These are phyloP conservation scores for Gallinago solitaria DNA, from an alignment of 2,797 vertebrate genomes.

Conservation along the genomic window DNA sequence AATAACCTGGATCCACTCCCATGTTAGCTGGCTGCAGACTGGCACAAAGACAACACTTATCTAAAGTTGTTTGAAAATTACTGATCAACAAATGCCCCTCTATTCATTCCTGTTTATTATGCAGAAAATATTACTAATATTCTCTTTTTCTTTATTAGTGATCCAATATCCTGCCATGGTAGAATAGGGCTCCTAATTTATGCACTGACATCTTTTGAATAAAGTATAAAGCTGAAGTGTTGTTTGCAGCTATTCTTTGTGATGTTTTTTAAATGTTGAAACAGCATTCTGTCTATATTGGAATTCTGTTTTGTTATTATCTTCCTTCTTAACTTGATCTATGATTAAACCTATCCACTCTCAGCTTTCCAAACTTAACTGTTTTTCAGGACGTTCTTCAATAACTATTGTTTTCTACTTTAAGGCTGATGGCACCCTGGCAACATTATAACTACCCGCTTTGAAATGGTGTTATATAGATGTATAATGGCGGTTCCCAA, in stretches of 20 bases:
- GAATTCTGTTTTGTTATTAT: background rate
- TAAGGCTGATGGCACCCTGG: background rate
- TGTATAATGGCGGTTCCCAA: background rate
- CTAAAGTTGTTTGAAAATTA: background rate
- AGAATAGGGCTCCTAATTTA: background rate
- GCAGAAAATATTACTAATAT: background rate
- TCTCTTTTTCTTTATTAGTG: background rate
- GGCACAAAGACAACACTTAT: background rate
- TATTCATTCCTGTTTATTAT: background rate
- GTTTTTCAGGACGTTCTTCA: conserved; percentile 3
- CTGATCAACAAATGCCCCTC: background rate
- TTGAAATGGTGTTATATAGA: background rate
- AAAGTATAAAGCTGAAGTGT: background rate
- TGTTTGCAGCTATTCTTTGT: background rate
- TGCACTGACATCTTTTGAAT: background rate
- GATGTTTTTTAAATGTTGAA: background rate
- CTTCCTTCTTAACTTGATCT: background rate
- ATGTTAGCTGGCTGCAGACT: background rate
- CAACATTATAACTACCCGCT: background rate
- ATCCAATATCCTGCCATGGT: background rate
- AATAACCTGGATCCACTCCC: background rate
- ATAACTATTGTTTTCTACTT: background rate
- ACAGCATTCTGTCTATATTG: background rate
- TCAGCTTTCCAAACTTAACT: background rate
- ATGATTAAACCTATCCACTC: conserved; percentile 1